These are phyloP conservation scores for Eptesicus fuscus DNA, from an alignment of 2,113 vertebrate species.

Conservation along the genomic window DNA sequence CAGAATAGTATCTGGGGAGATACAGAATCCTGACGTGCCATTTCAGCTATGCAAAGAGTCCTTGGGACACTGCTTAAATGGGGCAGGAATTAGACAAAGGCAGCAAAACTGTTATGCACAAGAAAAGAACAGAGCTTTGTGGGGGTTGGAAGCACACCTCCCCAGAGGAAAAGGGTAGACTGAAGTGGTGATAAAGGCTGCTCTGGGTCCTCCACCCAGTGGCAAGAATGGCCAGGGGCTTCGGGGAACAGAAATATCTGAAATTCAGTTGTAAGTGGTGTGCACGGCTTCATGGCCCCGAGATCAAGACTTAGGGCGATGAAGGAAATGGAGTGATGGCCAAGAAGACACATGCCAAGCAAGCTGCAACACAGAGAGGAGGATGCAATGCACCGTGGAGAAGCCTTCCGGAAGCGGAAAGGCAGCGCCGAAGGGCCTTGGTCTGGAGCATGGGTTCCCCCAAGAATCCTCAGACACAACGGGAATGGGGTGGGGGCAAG, in stretches of 20 bases:
- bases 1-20: neutral
- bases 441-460: neutral
- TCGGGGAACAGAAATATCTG: neutral
- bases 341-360: neutral
- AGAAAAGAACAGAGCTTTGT: neutral
- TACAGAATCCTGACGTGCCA: neutral
- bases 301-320: neutral
- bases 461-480: neutral
- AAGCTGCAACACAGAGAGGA: neutral
- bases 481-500: neutral
- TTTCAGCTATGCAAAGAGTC: neutral
- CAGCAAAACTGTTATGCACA: neutral
- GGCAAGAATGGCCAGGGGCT: neutral
- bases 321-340: neutral
- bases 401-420: neutral
- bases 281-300: neutral
- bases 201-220: neutral
- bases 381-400: neutral
- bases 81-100: neutral
- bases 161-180: neutral
- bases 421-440: neutral
- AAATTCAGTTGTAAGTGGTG: neutral
- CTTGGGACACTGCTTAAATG: neutral
- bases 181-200: neutral
- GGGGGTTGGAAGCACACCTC: too few species aligned